phyloP scores from a whole-genome alignment of 53 echinoderm and acorn worm species.

The Echinarachnius parma region DNA sequence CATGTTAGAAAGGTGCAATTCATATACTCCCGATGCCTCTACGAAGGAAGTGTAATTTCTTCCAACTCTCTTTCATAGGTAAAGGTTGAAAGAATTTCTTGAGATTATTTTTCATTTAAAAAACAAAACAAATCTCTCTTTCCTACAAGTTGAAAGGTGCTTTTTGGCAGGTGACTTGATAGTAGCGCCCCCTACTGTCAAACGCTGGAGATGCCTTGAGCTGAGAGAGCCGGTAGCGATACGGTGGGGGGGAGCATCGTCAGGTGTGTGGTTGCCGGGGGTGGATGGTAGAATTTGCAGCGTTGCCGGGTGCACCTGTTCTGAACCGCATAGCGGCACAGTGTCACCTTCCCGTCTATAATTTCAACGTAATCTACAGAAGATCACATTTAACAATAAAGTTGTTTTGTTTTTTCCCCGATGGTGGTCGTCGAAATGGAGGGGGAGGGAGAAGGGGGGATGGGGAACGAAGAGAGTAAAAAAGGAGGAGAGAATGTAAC shows the following conservation, averaged over 20 bases:
- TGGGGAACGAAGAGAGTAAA: constrained; percentile 11
- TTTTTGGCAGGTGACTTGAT: constrained; percentile 25
- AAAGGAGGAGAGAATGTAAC: neutral
- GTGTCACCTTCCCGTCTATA: constrained; percentile 98
- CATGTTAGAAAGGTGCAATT: too few relatives aligned
- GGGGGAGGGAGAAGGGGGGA: neutral
- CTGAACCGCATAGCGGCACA: constrained; percentile 99
- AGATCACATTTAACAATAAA: too few relatives aligned
- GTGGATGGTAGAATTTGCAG: constrained; percentile 99
- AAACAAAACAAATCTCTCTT: too few relatives aligned
- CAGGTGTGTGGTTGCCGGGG: constrained; percentile 55
- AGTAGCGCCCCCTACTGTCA: constrained; percentile 22
- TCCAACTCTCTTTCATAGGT: too few relatives aligned
- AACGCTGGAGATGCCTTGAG: constrained; percentile 42
- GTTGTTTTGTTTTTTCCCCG: too few relatives aligned
- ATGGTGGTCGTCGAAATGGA: neutral
- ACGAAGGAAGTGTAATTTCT: too few relatives aligned
- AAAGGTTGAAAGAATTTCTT: too few relatives aligned
- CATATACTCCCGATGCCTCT: too few relatives aligned
- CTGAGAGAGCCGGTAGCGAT: constrained; percentile 1
- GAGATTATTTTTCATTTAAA: too few relatives aligned
- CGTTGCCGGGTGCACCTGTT: constrained; percentile 97
- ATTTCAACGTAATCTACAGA: constrained; percentile 97
- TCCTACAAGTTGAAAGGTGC: constrained; percentile 12
- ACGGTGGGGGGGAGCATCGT: constrained; percentile 66